These are phyloP conservation scores for Aix galericulata DNA, from an alignment of 2,113 vertebrate genomes.

Conservation along the genomic window DNA sequence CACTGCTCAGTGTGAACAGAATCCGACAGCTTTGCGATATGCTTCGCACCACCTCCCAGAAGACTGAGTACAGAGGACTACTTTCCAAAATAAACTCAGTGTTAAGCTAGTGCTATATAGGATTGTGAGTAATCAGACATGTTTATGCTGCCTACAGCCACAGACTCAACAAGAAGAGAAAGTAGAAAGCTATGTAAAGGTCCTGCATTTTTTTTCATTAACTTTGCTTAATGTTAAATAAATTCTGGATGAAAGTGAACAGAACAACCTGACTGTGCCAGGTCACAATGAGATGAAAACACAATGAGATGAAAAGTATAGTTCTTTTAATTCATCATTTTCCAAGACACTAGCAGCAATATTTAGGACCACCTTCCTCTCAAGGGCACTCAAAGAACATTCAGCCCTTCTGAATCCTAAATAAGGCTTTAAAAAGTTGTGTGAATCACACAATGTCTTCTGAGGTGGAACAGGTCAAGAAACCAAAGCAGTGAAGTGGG, in stretches of 20 bases:
- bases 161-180: not conserved
- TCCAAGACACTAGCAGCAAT: not conserved
- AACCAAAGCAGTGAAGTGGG: not conserved
- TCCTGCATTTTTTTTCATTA: not conserved
- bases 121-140: not conserved
- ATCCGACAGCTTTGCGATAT: not conserved
- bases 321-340: not conserved
- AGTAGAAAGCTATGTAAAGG: not conserved
- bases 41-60: not conserved
- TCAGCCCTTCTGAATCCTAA: not conserved
- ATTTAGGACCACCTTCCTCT: not conserved
- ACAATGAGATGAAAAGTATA: not conserved
- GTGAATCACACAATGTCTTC: not conserved
- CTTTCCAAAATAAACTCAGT: not conserved
- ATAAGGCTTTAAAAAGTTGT: not conserved
- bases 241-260: not conserved
- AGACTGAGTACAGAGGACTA: not conserved
- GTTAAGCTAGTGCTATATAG: fast-evolving
- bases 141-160: not conserved
- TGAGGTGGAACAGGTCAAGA: not conserved
- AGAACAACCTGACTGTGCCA: not conserved
- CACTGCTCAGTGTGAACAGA: too few species aligned
- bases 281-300: not conserved
- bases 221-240: not conserved
- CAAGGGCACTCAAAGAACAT: not conserved